Base-by-base conservation (phyloP, 2,888 invertebrate species). In the Luperina nickerlii region DNA sequence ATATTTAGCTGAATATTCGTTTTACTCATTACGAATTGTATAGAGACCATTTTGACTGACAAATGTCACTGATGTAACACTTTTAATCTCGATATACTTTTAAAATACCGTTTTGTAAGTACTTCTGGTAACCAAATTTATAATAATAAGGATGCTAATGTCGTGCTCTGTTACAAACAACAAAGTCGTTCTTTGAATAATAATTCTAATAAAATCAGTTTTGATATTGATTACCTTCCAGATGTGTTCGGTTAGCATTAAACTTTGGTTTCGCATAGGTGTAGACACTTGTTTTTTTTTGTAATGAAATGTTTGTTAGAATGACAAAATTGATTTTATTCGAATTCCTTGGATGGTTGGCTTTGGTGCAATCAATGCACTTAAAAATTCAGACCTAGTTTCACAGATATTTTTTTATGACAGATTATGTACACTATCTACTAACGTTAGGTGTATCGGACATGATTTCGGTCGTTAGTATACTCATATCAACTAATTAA, bases 291-390 rank as follows among this genome's bases (percentile, higher is more conserved):
- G 66, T 73, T 82, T 76, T n/a, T 77, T 78, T 54, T 76, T 70
- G 57, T 74, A 73, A 75, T 78, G 78, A 86, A 85, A 81, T 62
- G 75, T 80, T 84, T 80, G 71, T 79, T 83, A 73, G 57, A 45
- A 69, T 74, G 62, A 85, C 67, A 75, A 77, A 73, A 74, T 78
- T 85, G 87, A 87, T 87, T 87, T 85, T 83, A 87, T 78, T 83
- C 69, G 42, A 81, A 77, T 80, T 74, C 78, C 78, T 83, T 70
- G 51, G 69, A 79, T 54, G 27, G n/a, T 70, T 73, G 48, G 54
- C 67, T 82, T 67, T n/a, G 68, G 51, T 48, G 51, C 15, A 45
- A 63, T 51, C 45, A 54, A 72, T 82, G 13, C 67, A 63, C 48
- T 57, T 42, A 63, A 27, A 24, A 68, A 68, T 63, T 74, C 42